Conservation (phyloP, 2,888 invertebrate species). For the Caenorhabditis sp. region DNA sequence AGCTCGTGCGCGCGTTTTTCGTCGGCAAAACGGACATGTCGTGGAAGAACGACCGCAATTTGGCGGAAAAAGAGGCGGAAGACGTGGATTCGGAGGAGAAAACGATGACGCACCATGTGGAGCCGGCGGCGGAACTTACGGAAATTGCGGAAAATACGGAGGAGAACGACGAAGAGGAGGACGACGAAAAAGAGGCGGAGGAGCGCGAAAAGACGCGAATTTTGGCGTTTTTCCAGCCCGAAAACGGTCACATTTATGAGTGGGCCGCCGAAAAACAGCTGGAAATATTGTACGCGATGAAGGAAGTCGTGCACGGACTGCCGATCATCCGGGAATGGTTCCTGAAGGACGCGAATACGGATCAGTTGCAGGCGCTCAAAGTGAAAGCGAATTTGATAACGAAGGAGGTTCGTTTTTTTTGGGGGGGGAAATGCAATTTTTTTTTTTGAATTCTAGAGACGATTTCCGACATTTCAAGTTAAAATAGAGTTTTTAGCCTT, state of each 20-base stretch:
- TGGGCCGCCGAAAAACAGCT: slow-evolving; percentile 8
- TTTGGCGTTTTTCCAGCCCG: slow-evolving; percentile 5
- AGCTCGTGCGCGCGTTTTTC: slow-evolving; percentile 36
- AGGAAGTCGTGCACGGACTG: slow-evolving; percentile 20
- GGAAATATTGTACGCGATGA: slow-evolving; percentile 28
- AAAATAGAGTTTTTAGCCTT: too few relatives aligned
- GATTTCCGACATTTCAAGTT: too few relatives aligned
- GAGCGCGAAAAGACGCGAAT: not conserved
- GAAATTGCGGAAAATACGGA: slow-evolving; percentile 19
- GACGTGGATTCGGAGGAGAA: slow-evolving; percentile 2
- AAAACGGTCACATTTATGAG: slow-evolving; percentile 26
- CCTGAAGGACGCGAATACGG: slow-evolving; percentile 31
- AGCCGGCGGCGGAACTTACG: not conserved
- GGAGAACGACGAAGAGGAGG: slow-evolving; percentile 3
- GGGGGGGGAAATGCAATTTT: too few relatives aligned
- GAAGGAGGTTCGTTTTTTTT: slow-evolving; percentile 18
- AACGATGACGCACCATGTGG: too few relatives aligned
- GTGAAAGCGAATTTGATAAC: slow-evolving; percentile 1
- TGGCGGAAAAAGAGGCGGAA: slow-evolving; percentile 4
- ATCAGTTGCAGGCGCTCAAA: slow-evolving; percentile 12
- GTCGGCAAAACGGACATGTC: slow-evolving; percentile 8
- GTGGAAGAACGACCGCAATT: too few relatives aligned
- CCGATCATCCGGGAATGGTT: slow-evolving; percentile 43
- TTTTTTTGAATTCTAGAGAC: too few relatives aligned
- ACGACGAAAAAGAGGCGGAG: slow-evolving; percentile 2